Base-by-base conservation (phyloP, 2,113 vertebrate genomes). In the Petrocephalus zakoni region DNA sequence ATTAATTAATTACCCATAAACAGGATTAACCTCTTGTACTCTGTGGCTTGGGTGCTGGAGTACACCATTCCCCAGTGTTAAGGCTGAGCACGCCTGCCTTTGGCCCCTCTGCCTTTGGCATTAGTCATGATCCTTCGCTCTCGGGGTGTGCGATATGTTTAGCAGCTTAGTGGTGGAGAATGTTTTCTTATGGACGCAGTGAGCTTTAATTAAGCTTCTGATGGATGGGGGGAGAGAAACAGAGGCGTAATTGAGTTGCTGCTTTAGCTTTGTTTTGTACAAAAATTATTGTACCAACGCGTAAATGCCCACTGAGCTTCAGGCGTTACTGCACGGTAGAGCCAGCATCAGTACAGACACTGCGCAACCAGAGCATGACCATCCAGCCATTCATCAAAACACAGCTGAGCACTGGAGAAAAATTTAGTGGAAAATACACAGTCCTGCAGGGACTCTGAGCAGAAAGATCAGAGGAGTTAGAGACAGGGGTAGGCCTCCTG, bases 301-400 rank as follows among this genome's bases (percentile, higher is more conserved):
- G 61, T 82, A 91, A 93, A 93, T 90, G 87, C 90, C 10, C 58
- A 11, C n/a, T 68, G 61, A 68, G 61, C 25, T 68, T 68, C 61
- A 68, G 61, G 9, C 61, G 11, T 68, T 29, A 68, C 61, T 68
- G 25, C 61, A 29, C 25, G n/a, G 47, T 5, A 4, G 47, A 49
- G 47, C 47, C 47, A 49, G 47, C 5, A 49, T 49, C 47, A 8
- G 8, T 8, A 49, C 47, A 49, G 47, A 49, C 47, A 49, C 47
- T 8, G 47, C 47, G 6, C 47, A 49, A 5, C 47, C 47, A 49
- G 8, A 49, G 5, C 47, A 49, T 49, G 8, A 49, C 47, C 47
- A 49, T 49, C 47, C 47, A 8, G 5, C 47, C 47, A 49, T 49
- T 49, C 47, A 49, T 49, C 47, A 49, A 49, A 7, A 49, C 47